phyloP scores from a whole-genome alignment of 2,113 vertebrate species.

The Nanorana parkeri region DNA sequence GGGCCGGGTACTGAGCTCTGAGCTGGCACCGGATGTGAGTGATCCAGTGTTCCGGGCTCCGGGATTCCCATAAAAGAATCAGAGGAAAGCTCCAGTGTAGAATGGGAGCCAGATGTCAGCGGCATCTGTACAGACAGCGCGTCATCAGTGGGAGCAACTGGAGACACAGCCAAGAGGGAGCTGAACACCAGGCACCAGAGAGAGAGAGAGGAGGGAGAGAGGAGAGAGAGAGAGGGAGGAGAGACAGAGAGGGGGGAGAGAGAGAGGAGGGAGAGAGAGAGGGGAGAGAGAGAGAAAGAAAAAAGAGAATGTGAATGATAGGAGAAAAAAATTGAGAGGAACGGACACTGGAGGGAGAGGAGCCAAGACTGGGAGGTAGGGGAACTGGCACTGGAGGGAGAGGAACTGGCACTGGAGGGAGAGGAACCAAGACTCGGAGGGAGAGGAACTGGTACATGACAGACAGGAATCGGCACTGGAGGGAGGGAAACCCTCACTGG shows the following conservation, averaged over 20 bases:
- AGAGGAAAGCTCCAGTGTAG: background rate
- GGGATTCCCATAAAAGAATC: too few species aligned
- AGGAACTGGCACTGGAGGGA: background rate
- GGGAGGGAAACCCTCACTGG: too few species aligned
- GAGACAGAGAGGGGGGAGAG: background rate
- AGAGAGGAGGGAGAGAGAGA: background rate
- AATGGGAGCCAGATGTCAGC: conserved; percentile 13
- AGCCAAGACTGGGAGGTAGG: too few species aligned
- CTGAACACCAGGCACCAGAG: background rate
- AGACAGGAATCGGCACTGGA: too few species aligned
- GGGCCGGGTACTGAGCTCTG: too few species aligned
- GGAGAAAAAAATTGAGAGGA: too few species aligned
- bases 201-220: background rate
- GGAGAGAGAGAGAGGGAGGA: background rate
- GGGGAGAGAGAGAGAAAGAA: background rate
- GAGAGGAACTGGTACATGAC: too few species aligned
- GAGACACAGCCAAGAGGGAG: background rate
- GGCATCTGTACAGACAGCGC: background rate
- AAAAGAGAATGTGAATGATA: background rate
- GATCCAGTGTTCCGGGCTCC: too few species aligned
- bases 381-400: too few species aligned
- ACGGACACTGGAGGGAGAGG: too few species aligned
- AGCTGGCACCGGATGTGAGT: too few species aligned
- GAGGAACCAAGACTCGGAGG: too few species aligned
- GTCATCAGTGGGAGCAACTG: background rate